Evolutionary conservation across 2,888 invertebrate genomes (phyloP), one percentile per base, ranked within the genome.

Genomic region (Miltochrista miniata): DNA sequence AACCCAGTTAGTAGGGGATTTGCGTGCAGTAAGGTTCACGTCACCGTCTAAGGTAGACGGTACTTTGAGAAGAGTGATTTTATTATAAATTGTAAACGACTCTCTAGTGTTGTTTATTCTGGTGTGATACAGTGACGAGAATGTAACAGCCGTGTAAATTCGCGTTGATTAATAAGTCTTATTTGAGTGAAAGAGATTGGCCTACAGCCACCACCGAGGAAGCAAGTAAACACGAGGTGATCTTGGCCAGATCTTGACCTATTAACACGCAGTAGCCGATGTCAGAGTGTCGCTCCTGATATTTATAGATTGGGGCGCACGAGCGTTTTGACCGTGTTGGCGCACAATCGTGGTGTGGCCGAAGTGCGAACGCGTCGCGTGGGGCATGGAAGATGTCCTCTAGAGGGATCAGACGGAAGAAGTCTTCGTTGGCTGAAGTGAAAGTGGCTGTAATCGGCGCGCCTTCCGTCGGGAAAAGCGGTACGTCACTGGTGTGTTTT

Each of bases 361-460:
- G 72, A 70, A 77, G 77, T 71, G 71, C 75, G 61, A 64, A 65
- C 67, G 69, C 66, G 70, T 72, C 70, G 74, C 72, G 73, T 70
- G 75, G 69, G 52, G 66, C 66, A 72, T 75, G 61, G 66, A 83
- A 71, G 69, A 95, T 95, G 95, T 94, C 96, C 72, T 94, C 96
- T 66, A 94, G 96, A 73, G 96, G 96, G 42, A 96, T 97, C 66
- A 93, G 97, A 68, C 94, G 97, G 72, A 98, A 97, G 92, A 98
- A 98, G 88, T 97, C 97, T 39, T 96, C 96, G 68, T 92, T 97
- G 60, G 95, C 96, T 56, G 97, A 98, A 92, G 96, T 98, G 64
- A 98, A 98, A 93, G 95, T 98, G 71, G 97, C 96, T 37, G 96
- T 98, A 68, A 93, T 98, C 64, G 98, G 98, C 50, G 96, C 96